phyloP scores from a whole-genome alignment of 1,140 invertebrate species.

The Dreissena polymorpha region DNA sequence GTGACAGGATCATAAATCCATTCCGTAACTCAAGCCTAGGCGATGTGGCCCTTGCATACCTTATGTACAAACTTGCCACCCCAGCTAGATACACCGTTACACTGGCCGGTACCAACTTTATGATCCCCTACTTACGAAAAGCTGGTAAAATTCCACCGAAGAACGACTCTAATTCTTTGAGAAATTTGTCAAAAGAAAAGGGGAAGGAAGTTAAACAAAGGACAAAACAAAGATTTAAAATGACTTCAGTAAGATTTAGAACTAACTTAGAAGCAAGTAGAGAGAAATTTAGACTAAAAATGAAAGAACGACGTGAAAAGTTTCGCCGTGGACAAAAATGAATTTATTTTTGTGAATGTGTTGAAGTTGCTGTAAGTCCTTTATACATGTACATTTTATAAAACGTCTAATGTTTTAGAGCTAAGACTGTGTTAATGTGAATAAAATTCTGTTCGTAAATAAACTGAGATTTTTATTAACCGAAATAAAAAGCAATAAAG shows the following conservation, averaged over 20 bases:
- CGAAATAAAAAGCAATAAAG: too few species aligned
- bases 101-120: slow-evolving; percentile 87
- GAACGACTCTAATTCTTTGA: slow-evolving; percentile 80
- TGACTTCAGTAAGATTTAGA: slow-evolving; percentile 57
- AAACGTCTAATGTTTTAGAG: too few species aligned
- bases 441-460: too few species aligned
- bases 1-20: slow-evolving; percentile 88
- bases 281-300: slow-evolving; percentile 11
- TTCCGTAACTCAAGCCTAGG: slow-evolving; percentile 87
- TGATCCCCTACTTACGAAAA: slow-evolving; percentile 85
- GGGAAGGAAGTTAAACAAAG: slow-evolving; percentile 84
- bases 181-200: slow-evolving; percentile 77
- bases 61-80: slow-evolving; percentile 94
- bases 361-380: too few species aligned
- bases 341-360: too few species aligned
- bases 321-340: not conserved
- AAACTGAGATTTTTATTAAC: too few species aligned
- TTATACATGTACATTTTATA: too few species aligned
- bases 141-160: slow-evolving; percentile 87
- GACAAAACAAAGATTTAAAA: too few species aligned
- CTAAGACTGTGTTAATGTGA: too few species aligned
- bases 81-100: slow-evolving; percentile 95
- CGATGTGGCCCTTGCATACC: slow-evolving; percentile 92
- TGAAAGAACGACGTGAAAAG: slow-evolving; percentile 1
- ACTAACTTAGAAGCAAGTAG: not conserved